Evolutionary conservation across 2,888 invertebrate genomes (phyloP).

Genomic region (Nomada lathburiana): DNA sequence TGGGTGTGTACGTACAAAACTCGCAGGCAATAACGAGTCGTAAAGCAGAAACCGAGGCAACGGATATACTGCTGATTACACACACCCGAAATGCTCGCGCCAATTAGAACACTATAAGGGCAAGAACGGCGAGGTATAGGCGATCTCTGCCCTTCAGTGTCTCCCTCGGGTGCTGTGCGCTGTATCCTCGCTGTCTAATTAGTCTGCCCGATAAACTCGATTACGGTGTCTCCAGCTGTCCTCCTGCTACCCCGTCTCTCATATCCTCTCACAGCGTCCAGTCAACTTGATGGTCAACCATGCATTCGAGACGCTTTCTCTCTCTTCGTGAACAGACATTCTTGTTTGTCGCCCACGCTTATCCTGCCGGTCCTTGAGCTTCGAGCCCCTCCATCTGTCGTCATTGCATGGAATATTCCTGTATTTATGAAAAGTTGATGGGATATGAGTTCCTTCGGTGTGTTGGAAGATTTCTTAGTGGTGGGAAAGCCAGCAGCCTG

Average conservation of each 20-base stretch:
- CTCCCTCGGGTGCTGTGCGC: slow-evolving; percentile 71
- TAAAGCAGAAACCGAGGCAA: slow-evolving; percentile 33
- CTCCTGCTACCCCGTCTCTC: slow-evolving; percentile 41
- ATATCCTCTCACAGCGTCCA: slow-evolving; percentile 39
- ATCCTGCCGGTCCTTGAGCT: not conserved
- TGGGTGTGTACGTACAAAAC: no score
- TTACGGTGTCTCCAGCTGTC: slow-evolving; percentile 65
- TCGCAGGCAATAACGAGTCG: slow-evolving; percentile 27
- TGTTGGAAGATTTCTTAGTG: no score
- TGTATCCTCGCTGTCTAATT: slow-evolving; percentile 77
- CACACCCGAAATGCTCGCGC: slow-evolving; percentile 51
- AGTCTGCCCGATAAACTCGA: slow-evolving; percentile 78
- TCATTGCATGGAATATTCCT: no score
- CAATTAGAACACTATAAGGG: slow-evolving; percentile 70
- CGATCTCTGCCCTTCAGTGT: slow-evolving; percentile 67
- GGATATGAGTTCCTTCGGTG: no score
- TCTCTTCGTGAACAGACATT: slow-evolving; percentile 33
- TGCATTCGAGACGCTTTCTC: slow-evolving; percentile 41
- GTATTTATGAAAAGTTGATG: no score
- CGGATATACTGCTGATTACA: slow-evolving; percentile 47
- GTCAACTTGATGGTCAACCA: slow-evolving; percentile 38
- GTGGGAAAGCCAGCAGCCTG: no score
- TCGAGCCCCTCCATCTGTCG: not conserved
- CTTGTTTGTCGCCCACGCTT: slow-evolving; percentile 3
- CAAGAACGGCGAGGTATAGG: slow-evolving; percentile 58